phyloP scores from a whole-genome alignment of 2,888 invertebrate species.

The Andrena bucephala region DNA sequence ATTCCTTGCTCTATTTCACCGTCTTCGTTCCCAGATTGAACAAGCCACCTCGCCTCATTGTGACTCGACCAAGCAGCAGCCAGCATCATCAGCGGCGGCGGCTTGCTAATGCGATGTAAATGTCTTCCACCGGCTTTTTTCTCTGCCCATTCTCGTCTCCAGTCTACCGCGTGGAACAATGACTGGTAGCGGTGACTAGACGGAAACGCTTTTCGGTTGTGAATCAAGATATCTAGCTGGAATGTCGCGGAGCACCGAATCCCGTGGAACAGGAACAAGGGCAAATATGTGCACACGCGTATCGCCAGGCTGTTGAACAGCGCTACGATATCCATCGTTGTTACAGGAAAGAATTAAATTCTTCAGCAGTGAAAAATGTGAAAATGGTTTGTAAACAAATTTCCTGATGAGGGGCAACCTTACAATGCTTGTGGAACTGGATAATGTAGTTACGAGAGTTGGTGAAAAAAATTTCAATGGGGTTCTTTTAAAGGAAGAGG shows the following conservation, averaged over 20 bases:
- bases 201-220: neutral
- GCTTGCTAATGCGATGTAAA: neutral
- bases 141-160: neutral
- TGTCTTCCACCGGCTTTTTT: slow-evolving; percentile 11
- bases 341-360: too few species aligned
- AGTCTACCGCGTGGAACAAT: neutral
- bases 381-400: too few species aligned
- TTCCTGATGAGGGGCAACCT: too few species aligned
- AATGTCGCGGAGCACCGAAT: neutral
- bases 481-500: too few species aligned
- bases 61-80: neutral
- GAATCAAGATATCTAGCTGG: slow-evolving; percentile 29
- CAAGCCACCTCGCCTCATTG: slow-evolving; percentile 10
- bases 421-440: too few species aligned
- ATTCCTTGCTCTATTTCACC: slow-evolving; percentile 35
- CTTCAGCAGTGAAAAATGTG: too few species aligned
- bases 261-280: slow-evolving; percentile 16
- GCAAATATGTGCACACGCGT: slow-evolving; percentile 40
- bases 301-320: neutral
- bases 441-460: too few species aligned
- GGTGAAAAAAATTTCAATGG: too few species aligned
- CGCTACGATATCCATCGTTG: too few species aligned
- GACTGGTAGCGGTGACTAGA: slow-evolving; percentile 21
- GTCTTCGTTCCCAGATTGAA: slow-evolving; percentile 11
- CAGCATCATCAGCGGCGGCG: neutral